Evolutionary conservation across 2,888 invertebrate species (phyloP), one percentile per base, ranked within the genome.

Genomic region (Coelopa pilipes): DNA sequence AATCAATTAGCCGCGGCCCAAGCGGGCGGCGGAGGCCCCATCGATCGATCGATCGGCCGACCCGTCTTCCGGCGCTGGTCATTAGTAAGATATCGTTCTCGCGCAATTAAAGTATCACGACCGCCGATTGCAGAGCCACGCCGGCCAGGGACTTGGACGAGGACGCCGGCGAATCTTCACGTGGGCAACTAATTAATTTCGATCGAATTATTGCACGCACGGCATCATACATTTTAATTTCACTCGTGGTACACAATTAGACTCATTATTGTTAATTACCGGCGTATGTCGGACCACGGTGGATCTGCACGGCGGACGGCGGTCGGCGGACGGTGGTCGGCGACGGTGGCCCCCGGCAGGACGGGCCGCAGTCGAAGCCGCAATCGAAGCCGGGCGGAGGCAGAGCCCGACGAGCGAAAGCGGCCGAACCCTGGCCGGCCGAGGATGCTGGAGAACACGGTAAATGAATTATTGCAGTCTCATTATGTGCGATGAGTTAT

Each of bases 401-500:
- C 15, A 46, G 60, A 15, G 47, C 47, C 13, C 17, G 63, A 17
- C 63, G 63, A 71, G 71, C 63, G 71, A 71, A 71, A 71, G 74
- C 62, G 62, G 60, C 55, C 53, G 12, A 53, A 21, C 49, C 62
- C n/a, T 45, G 21, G 46, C 46, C n/a, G 46, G 19, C 4, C 15
- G 66, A 65, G 53, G 63, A 49, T 34, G 63, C 46, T 71, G 55
- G 55, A 63, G 71, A 53, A 71, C 71, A 65, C 71, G 63, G 83
- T 82, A 82, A 82, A 84, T 85, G 85, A 85, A 85, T 85, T 85
- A 85, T 85, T 84, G 83, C 83, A 84, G 85, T 83, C 85, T 84
- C 85, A 85, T 85, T 85, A 85, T 84, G 85, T 85, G 85, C 84
- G 83, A 85, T 85, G 85, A 85, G 84, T 85, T 85, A 85, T 85